phyloP scores from a whole-genome alignment of 2,888 invertebrate species.

The Cantharis lateralis region DNA sequence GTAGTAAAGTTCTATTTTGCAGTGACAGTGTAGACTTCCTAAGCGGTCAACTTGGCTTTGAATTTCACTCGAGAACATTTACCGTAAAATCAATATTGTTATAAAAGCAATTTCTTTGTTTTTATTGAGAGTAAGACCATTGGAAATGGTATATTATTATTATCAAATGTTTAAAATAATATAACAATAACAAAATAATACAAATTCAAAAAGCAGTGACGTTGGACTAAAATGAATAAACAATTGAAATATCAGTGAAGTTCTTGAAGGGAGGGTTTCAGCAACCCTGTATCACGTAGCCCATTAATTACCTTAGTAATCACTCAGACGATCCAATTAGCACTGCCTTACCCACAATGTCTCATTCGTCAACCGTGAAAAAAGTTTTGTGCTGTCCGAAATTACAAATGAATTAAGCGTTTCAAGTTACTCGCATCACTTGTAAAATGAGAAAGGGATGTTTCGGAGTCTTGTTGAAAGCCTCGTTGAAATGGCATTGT shows the following conservation, averaged over 20 bases:
- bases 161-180: not conserved
- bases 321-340: conserved; percentile 48
- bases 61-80: no score
- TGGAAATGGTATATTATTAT: not conserved
- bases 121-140: no score
- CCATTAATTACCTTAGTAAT: conserved; percentile 53
- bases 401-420: conserved; percentile 9
- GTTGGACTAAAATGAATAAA: conserved; percentile 9
- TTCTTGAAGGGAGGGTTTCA: conserved; percentile 38
- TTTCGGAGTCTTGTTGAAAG: conserved; percentile 4
- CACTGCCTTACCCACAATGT: conserved; percentile 38
- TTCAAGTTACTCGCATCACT: conserved; percentile 3
- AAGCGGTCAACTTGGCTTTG: no score
- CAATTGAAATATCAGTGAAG: conserved; percentile 39
- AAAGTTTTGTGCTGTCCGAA: conserved; percentile 24
- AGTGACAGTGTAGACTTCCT: no score
- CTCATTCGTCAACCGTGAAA: conserved; percentile 32
- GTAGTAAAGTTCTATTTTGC: no score
- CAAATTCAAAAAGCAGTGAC: not conserved
- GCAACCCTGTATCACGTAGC: conserved; percentile 46
- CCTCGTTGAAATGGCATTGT: not conserved
- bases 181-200: not conserved
- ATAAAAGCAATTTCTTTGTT: no score
- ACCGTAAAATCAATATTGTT: no score
- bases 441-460: conserved; percentile 5